A percentile compares a stretch with the other conserved stretches of the same genome.
These are phyloP conservation scores for Biston betularia DNA, from an alignment of 2,888 invertebrate species.

Conservation along the genomic window DNA sequence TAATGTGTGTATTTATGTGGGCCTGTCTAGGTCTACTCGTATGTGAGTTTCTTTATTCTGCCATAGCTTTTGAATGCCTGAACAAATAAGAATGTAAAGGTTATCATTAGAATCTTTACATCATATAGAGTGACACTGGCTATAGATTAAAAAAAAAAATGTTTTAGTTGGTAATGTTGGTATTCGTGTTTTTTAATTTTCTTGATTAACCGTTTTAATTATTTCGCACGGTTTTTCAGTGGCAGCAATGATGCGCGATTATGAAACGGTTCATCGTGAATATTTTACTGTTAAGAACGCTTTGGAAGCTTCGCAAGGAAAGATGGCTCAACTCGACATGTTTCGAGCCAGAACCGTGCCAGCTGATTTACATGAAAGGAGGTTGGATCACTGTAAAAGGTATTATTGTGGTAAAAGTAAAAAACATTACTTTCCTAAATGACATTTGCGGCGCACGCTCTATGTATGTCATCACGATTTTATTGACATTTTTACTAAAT, in stretches of 20 bases:
- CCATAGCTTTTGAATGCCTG: no score
- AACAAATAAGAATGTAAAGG: not conserved
- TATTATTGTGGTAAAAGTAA: no score
- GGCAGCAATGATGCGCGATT: slow-evolving; percentile 88
- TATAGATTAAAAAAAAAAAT: no score
- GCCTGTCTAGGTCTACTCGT: no score
- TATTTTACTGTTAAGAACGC: slow-evolving; percentile 86
- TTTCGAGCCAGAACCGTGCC: slow-evolving; percentile 86
- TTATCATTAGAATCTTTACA: not conserved
- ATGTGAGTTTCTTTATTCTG: not conserved
- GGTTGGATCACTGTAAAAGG: slow-evolving; percentile 91
- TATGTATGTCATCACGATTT: no score
- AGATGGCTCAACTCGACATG: slow-evolving; percentile 85
- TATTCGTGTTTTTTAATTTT: no score
- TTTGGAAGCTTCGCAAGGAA: slow-evolving; percentile 86
- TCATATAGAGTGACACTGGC: no score
- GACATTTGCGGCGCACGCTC: no score
- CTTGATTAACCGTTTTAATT: not conserved
- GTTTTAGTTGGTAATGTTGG: no score
- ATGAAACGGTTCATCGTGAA: slow-evolving; percentile 88
- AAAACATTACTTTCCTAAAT: no score
- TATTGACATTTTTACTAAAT: no score
- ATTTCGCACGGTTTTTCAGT: slow-evolving; percentile 64
- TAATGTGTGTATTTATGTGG: no score
- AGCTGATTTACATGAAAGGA: slow-evolving; percentile 87